phyloP scores from a whole-genome alignment of 2,113 vertebrate species.

The Zootoca vivipara region DNA sequence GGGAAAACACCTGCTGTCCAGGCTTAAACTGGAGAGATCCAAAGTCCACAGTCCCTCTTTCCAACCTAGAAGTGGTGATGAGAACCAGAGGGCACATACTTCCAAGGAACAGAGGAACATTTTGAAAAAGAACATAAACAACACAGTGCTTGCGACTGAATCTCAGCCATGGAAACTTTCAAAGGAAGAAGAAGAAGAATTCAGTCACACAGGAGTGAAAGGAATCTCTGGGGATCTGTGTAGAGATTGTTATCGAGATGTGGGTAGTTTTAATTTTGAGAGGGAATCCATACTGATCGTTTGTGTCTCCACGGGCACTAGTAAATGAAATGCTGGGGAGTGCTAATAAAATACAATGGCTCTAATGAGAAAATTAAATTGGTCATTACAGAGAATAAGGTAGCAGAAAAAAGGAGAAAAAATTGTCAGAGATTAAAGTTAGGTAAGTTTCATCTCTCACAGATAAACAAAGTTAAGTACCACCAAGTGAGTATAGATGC shows the following conservation, averaged over 20 bases:
- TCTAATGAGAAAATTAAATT: conserved; percentile 48
- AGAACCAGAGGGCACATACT: conserved; percentile 16
- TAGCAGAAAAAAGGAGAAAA: not conserved
- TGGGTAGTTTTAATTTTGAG: conserved; percentile 41
- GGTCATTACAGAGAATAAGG: not conserved
- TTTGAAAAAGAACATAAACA: not conserved
- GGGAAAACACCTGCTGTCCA: not conserved
- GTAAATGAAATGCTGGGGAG: conserved; percentile 44
- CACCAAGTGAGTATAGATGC: not conserved
- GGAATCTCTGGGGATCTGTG: conserved; percentile 33
- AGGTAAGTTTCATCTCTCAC: conserved; percentile 2
- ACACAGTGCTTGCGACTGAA: not conserved
- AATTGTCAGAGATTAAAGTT: conserved; percentile 29
- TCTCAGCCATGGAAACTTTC: not conserved
- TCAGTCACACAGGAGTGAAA: not conserved
- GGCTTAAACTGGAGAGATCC: not conserved
- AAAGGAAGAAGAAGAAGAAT: not conserved
- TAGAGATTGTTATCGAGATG: conserved; percentile 45
- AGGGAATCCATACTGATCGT: conserved; percentile 33
- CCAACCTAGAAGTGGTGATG: conserved; percentile 6
- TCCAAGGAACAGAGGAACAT: not conserved
- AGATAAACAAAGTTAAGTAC: conserved; percentile 30
- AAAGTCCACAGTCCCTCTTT: not conserved
- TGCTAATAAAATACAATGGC: conserved; percentile 45
- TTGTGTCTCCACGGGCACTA: conserved; percentile 27